phyloP scores from a whole-genome alignment of 2,797 vertebrate species.

The Sitta carolinensis region DNA sequence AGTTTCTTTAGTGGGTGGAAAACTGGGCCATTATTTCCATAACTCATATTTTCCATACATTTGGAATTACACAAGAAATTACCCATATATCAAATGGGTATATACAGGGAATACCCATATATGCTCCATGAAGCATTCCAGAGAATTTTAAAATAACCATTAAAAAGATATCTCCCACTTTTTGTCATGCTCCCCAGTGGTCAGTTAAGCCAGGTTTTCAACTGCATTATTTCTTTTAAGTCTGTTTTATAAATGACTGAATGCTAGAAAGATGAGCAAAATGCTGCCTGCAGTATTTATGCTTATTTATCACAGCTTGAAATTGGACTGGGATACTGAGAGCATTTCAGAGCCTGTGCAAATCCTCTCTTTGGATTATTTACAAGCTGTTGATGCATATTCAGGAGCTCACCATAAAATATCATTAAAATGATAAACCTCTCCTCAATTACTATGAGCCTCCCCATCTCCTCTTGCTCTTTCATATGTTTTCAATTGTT shows the following conservation, averaged over 20 bases:
- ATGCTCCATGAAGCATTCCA: neutral
- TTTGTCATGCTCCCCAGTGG: neutral
- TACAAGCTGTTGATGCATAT: constrained; percentile 32
- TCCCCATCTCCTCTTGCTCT: neutral
- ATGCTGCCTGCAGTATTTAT: neutral
- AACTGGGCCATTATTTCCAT: neutral
- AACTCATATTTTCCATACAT: neutral
- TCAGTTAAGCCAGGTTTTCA: neutral
- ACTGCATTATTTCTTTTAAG: neutral
- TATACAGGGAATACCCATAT: neutral
- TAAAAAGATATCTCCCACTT: neutral
- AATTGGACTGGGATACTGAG: neutral
- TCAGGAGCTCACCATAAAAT: constrained; percentile 9
- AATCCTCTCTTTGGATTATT: constrained; percentile 44
- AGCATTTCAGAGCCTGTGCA: constrained; percentile 22
- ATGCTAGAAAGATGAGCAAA: neutral
- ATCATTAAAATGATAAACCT: constrained; percentile 8
- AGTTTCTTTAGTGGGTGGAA: neutral
- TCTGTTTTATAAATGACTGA: neutral
- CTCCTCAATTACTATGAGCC: neutral
- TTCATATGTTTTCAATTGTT: neutral
- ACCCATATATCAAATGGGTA: neutral
- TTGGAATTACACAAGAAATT: neutral
- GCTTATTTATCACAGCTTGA: constrained; percentile 26
- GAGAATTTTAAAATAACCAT: neutral